Conservation (phyloP, 2,888 invertebrate genomes). For the Luperina nickerlii region DNA sequence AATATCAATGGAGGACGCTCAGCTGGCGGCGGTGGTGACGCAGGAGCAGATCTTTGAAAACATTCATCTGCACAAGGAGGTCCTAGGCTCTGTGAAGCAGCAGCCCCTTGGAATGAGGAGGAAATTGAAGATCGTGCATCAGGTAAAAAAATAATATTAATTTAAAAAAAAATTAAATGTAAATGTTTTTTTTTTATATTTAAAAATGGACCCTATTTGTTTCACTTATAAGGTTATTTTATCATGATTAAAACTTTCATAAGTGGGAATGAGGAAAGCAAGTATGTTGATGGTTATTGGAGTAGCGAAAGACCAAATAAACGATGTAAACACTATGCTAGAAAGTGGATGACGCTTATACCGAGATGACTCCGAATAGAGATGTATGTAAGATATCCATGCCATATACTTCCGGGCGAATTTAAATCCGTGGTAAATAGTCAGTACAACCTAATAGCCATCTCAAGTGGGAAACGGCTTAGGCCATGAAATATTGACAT, state of each 20-base stretch:
- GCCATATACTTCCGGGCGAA: neutral
- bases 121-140: conserved; percentile 95
- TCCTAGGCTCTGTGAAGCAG: conserved; percentile 95
- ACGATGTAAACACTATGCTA: neutral
- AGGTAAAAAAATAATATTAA: conserved; percentile 78
- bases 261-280: neutral
- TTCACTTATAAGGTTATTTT: neutral
- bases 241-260: neutral
- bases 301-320: neutral
- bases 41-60: conserved; percentile 98
- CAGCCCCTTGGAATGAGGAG: conserved; percentile 96
- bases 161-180: too few species aligned
- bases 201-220: neutral
- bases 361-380: neutral
- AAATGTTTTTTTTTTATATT: neutral
- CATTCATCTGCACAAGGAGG: conserved; percentile 97
- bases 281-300: neutral
- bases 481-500: neutral
- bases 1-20: conserved; percentile 93
- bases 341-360: neutral
- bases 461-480: neutral
- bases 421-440: too few species aligned
- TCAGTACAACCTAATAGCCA: neutral
- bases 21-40: conserved; percentile 90
- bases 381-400: neutral